Percentiles rank a stretch among this genome's conserved stretches.
These are phyloP conservation scores for Fregetta grallaria DNA, from an alignment of 2,113 vertebrate genomes.

Conservation along the genomic window DNA sequence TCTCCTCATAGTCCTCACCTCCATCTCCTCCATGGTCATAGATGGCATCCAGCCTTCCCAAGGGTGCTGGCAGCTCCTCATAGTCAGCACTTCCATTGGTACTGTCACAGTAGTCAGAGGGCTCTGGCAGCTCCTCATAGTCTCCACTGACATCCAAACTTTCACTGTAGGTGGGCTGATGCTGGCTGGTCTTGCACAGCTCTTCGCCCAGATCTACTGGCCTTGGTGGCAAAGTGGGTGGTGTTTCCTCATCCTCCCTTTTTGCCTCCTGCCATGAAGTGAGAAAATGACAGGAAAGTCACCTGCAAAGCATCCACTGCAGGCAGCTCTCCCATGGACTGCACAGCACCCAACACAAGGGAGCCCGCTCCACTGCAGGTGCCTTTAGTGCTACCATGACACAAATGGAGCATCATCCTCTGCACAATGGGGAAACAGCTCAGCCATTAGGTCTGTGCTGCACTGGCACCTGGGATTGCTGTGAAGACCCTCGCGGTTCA, in stretches of 20 bases:
- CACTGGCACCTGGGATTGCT: background rate
- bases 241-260: background rate
- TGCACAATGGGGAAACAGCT: background rate
- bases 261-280: background rate
- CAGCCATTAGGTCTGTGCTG: background rate
- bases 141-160: slow-evolving; percentile 49
- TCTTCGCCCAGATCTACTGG: background rate
- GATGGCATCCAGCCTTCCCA: background rate
- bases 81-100: slow-evolving; percentile 34
- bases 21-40: background rate
- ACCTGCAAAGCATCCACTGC: background rate
- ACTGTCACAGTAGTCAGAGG: background rate
- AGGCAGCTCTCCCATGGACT: background rate
- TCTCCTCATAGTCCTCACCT: slow-evolving; percentile 72
- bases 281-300: background rate
- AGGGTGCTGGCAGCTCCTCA: slow-evolving; percentile 40
- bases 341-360: background rate
- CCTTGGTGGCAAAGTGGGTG: slow-evolving; percentile 66
- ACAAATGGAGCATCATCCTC: background rate
- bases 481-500: background rate
- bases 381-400: background rate
- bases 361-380: background rate
- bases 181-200: slow-evolving; percentile 8
- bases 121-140: slow-evolving; percentile 78
- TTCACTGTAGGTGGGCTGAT: slow-evolving; percentile 24